These are phyloP conservation scores for Ascidia mentula DNA, from an alignment of 23 tunicate species.

Conservation along the genomic window DNA sequence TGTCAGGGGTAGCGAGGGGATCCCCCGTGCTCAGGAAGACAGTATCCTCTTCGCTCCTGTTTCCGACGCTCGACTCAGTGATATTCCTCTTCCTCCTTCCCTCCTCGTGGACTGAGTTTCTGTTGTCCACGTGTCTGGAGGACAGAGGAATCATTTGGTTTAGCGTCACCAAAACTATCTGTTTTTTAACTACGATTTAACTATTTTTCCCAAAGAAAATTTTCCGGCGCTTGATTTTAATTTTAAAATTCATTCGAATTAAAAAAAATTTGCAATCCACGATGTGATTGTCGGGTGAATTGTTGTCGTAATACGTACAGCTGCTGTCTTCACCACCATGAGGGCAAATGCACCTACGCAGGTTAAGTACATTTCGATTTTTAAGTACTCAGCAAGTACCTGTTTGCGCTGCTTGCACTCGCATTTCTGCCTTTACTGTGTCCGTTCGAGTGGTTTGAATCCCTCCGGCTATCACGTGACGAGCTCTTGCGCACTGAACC, in stretches of 20 bases:
- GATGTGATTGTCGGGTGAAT: no score
- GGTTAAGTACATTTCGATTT: no score
- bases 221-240: neutral
- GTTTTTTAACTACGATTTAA: no score
- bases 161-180: no score
- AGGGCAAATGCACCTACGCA: no score
- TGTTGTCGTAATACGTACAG: no score
- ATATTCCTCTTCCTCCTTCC: conserved; percentile 11
- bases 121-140: neutral
- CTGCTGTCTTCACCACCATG: no score
- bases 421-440: neutral
- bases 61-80: conserved; percentile 29
- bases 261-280: no score
- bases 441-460: conserved; percentile 18
- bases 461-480: conserved; percentile 22
- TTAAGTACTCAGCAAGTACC: neutral
- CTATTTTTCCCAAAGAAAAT: no score
- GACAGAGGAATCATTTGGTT: no score
- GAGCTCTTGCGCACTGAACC: neutral
- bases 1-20: neutral
- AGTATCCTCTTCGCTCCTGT: conserved; percentile 30
- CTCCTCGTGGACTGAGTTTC: conserved; percentile 19
- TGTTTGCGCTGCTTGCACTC: conserved; percentile 4
- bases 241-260: no score
- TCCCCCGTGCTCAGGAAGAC: neutral